These are phyloP conservation scores for Calypte anna DNA, from an alignment of 2,113 vertebrate species.

Conservation along the genomic window DNA sequence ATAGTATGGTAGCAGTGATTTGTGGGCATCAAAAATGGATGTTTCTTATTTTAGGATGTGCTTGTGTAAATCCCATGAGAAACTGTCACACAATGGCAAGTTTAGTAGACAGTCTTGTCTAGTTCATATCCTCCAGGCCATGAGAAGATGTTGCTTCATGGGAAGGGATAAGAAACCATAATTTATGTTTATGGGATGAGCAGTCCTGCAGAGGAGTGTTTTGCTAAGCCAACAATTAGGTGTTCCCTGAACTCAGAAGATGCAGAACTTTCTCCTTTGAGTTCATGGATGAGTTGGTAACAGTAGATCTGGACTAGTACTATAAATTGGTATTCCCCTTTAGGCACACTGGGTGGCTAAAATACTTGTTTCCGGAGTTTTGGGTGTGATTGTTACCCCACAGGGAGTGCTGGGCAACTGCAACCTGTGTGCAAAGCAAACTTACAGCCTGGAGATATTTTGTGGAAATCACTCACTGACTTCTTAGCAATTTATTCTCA, in stretches of 20 bases:
- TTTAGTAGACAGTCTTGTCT: not conserved
- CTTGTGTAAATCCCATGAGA: not conserved
- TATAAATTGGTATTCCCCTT: not conserved
- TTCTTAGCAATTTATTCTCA: not conserved
- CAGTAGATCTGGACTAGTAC: not conserved
- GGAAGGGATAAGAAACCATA: not conserved
- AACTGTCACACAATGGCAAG: not conserved
- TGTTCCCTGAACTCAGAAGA: not conserved
- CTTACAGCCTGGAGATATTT: not conserved
- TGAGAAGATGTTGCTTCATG: not conserved
- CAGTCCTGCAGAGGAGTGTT: not conserved
- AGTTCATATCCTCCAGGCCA: not conserved
- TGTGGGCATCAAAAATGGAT: not conserved
- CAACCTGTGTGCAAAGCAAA: not conserved
- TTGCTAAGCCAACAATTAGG: not conserved
- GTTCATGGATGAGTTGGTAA: not conserved
- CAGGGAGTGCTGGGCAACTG: not conserved
- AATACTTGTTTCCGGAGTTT: not conserved
- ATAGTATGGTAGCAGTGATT: not conserved
- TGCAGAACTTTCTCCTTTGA: not conserved
- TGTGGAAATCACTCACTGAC: not conserved
- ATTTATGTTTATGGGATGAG: not conserved
- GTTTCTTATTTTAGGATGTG: not conserved
- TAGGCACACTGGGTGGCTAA: not conserved
- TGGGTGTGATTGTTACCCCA: not conserved